A percentile compares a stretch with the other conserved stretches of the same genome.
Evolutionary conservation across 1,140 invertebrate genomes (phyloP).

Genomic region (Octopus sinensis): DNA sequence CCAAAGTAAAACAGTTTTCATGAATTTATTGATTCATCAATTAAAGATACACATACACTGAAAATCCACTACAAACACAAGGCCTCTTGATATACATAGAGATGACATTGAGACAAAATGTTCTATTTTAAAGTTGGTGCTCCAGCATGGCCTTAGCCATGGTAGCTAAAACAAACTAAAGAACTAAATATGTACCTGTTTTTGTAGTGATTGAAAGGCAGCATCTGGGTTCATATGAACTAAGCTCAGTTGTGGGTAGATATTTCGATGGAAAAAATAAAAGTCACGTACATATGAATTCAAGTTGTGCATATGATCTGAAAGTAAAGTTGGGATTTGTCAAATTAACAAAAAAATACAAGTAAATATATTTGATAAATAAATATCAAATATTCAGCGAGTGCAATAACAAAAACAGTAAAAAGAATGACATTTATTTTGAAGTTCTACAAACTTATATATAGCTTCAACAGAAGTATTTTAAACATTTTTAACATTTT

Average conservation of each 20-base stretch:
- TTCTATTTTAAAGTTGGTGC: no score
- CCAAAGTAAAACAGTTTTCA: no score
- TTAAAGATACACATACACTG: no score
- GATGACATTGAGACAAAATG: no score
- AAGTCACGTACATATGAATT: slow-evolving; percentile 93
- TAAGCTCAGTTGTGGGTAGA: slow-evolving; percentile 94
- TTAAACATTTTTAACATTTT: no score
- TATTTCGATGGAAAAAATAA: slow-evolving; percentile 98
- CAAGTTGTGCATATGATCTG: slow-evolving; percentile 92
- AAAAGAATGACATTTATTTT: background rate
- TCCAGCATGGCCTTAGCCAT: no score
- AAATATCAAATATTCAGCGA: background rate
- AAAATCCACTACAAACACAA: no score
- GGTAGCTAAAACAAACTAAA: no score
- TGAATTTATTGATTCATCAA: no score
- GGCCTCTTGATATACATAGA: no score
- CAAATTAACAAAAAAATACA: background rate
- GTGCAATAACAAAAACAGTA: background rate
- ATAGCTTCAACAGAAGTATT: no score
- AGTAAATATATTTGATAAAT: slow-evolving; percentile 13
- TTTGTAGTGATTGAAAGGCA: slow-evolving; percentile 86
- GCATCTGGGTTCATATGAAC: slow-evolving; percentile 88
- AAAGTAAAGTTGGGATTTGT: slow-evolving; percentile 20
- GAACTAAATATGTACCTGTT: slow-evolving; percentile 61
- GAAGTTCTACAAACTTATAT: no score